These are phyloP conservation scores for Malachius bipustulatus DNA, from an alignment of 2,888 invertebrate species.

Conservation along the genomic window DNA sequence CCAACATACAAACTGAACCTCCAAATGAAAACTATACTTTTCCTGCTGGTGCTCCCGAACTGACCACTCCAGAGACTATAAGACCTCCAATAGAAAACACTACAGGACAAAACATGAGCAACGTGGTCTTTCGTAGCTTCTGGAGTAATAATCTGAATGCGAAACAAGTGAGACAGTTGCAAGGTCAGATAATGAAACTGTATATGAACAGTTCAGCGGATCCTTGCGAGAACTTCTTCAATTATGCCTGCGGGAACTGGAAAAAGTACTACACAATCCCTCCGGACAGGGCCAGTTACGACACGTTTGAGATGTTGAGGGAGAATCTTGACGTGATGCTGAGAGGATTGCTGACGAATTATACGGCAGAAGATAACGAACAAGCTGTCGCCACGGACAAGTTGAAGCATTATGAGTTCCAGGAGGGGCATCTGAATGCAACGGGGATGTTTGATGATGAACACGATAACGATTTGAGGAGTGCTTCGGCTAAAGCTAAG, in stretches of 20 bases:
- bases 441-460: not conserved
- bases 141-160: constrained; percentile 17
- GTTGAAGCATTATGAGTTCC: not conserved
- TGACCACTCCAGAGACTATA: too few species aligned
- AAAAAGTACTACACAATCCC: constrained; percentile 74
- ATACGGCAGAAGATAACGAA: constrained; percentile 11
- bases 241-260: constrained; percentile 83
- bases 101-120: too few species aligned
- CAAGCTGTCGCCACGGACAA: not conserved
- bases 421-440: not conserved
- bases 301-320: constrained; percentile 80
- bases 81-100: too few species aligned
- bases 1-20: too few species aligned
- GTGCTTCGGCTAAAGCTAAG: constrained; percentile 71
- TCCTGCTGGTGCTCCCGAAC: too few species aligned
- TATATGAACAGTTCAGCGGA: constrained; percentile 63
- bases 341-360: constrained; percentile 51
- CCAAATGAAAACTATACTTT: too few species aligned
- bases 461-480: constrained; percentile 23
- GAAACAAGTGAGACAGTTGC: constrained; percentile 20
- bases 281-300: constrained; percentile 76
- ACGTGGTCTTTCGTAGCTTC: constrained; percentile 11
- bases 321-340: constrained; percentile 65
- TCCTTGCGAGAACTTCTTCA: constrained; percentile 75
- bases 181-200: constrained; percentile 56